Evolutionary conservation across 2,797 vertebrate genomes (phyloP).

Genomic region (Enteromius thamalakanensis): DNA sequence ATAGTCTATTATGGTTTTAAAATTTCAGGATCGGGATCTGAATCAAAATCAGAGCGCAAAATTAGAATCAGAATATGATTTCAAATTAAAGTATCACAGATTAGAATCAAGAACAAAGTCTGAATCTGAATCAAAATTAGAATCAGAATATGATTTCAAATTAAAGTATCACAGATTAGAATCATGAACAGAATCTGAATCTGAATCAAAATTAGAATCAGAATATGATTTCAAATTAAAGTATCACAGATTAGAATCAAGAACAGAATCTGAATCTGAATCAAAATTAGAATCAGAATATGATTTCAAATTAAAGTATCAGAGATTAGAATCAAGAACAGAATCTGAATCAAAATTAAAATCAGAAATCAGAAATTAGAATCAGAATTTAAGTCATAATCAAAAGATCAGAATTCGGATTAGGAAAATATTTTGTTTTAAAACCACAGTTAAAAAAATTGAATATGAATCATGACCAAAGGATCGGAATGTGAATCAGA

Average conservation of each 20-base stretch:
- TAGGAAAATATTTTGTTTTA: too few relatives aligned
- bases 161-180: background rate
- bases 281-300: background rate
- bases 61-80: background rate
- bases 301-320: background rate
- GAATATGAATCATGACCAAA: background rate
- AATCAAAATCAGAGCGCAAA: background rate
- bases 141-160: background rate
- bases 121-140: background rate
- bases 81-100: background rate
- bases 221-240: background rate
- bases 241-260: too few relatives aligned
- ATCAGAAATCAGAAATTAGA: background rate
- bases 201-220: background rate
- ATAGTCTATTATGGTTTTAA: background rate
- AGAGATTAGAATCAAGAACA: too few relatives aligned
- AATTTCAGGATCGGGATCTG: background rate
- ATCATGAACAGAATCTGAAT: background rate
- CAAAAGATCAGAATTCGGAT: background rate
- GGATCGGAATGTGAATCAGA: background rate
- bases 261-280: background rate
- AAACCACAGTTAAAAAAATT: background rate
- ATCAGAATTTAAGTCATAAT: background rate
- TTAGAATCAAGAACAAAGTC: background rate
- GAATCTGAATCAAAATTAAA: background rate